Evolutionary conservation across 2,113 vertebrate species (phyloP), one percentile per base, ranked within the genome.

Genomic region (Gambusia affinis): DNA sequence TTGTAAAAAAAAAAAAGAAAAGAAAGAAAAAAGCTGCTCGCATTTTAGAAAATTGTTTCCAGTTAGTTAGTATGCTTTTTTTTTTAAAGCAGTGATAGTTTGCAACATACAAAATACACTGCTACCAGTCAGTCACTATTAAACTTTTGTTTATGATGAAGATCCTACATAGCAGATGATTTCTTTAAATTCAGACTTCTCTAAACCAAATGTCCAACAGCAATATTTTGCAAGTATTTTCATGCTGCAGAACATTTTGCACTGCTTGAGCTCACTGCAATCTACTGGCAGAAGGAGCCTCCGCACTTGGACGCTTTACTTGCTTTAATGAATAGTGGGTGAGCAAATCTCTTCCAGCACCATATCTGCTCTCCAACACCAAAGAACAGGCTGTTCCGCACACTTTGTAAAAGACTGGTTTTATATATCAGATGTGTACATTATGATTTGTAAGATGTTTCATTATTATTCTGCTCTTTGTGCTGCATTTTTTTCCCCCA

Each of bases 401-500:
- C 4, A 10, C 4, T 15, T n/a, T 67, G 12, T 63, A 14, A 69
- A 72, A 44, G 33, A 47, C 27, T 31, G 29, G 22, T 29, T 60
- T 39, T 7, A 67, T 24, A 72, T 60, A 80, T 62, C 5, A 73
- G 60, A 29, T 14, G 5, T 39, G 15, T 65, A 10, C 12, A 17
- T 19, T 35, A 4, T 72, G 42, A 67, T 78, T 31, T 27, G 70
- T n/a, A 29, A 39, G 27, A 51, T 24, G 37, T 63, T 19, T 24
- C 60, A 57, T 76, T 67, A 69, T 64, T 47, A 44, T 65, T 64
- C 10, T 12, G 1, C 39, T 70, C 42, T 64, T 35, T 64, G 51
- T 65, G 62, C 42, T 76, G n/a, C 44, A 70, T 81, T 71, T 54
- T 27, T 27, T 31, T 33, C 11, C 22, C 39, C 11, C 51, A 69